Base-by-base conservation (phyloP, 2,113 vertebrate species). In the Machaerirhynchus nigripectus region DNA sequence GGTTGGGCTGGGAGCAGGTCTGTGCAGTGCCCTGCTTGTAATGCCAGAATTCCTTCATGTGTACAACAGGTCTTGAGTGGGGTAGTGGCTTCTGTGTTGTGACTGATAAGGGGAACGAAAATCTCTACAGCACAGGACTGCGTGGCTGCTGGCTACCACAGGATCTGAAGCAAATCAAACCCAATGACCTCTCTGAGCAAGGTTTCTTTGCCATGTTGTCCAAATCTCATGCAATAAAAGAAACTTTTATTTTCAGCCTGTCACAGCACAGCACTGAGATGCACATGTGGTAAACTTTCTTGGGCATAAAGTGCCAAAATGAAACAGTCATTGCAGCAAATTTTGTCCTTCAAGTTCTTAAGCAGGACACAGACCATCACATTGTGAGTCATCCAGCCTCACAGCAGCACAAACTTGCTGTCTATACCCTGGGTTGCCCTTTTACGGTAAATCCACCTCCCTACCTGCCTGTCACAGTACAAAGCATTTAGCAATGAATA, bases 321-420 rank as follows among this genome's bases (percentile, higher is more conserved):
- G 47, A 77, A 85, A 49, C 14, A 61, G 75, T 37, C 63, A 52
- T 56, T 92, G 85, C 82, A 92, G 92, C 68, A 92, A 83, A 80
- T 88, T 88, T 91, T 77, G 79, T 69, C 95, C 95, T 96, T 94
- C 50, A 77, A 46, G 50, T 88, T 50, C 79, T 88, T 80, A 83
- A 80, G 53, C 89, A 89, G 91, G 82, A 86, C 82, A 88, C 16
- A 52, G 78, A 69, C 49, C 71, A 74, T 59, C 70, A 77, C 37
- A 39, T 44, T 17, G 40, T 81, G 91, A 97, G 76, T 84, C 94
- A 96, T 80, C 42, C 76, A 64, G 71, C 50, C 59, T 90, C 63
- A 35, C 37, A 74, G 59, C 79, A 93, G 79, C 71, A 78, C 21
- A 33, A 46, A 56, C 46, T 70, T 85, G 78, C 57, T 87, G 57